Evolutionary conservation across 2,113 vertebrate genomes (phyloP).

Genomic region (Cebidichthys violaceus): DNA sequence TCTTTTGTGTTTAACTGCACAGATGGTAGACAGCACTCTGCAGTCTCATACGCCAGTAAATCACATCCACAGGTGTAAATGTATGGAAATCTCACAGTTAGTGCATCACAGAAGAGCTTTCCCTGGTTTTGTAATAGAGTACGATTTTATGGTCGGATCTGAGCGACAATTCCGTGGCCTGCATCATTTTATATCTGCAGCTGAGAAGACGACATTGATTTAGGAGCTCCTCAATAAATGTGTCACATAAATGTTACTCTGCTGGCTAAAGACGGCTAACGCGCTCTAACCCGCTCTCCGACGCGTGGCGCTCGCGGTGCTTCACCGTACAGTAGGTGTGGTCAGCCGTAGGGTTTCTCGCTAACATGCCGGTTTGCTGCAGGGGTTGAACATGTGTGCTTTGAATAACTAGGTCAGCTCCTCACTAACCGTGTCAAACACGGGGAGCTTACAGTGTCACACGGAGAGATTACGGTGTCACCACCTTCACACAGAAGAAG

Average conservation of each 20-base stretch:
- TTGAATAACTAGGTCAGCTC: slow-evolving; percentile 25
- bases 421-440: neutral
- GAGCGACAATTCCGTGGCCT: slow-evolving; percentile 32
- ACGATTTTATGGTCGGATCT: slow-evolving; percentile 11
- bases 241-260: slow-evolving; percentile 33
- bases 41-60: neutral
- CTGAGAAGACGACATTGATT: slow-evolving; percentile 57
- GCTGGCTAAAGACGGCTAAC: neutral
- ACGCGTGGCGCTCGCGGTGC: too few relatives aligned
- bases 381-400: neutral
- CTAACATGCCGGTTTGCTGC: neutral
- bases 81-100: slow-evolving; percentile 4
- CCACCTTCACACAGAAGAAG: neutral
- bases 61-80: neutral
- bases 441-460: slow-evolving; percentile 24
- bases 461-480: slow-evolving; percentile 3
- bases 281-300: too few relatives aligned
- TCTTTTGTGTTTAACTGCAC: neutral
- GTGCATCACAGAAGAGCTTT: slow-evolving; percentile 9
- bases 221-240: slow-evolving; percentile 45
- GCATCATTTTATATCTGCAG: slow-evolving; percentile 54
- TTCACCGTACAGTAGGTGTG: neutral
- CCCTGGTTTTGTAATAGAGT: slow-evolving; percentile 15
- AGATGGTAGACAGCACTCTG: neutral
- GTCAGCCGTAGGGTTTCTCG: neutral